A percentile compares a stretch with the other conserved stretches of the same genome.
These are phyloP conservation scores for Coelinius sp. DNA, from an alignment of 2,888 invertebrate genomes.

Conservation along the genomic window DNA sequence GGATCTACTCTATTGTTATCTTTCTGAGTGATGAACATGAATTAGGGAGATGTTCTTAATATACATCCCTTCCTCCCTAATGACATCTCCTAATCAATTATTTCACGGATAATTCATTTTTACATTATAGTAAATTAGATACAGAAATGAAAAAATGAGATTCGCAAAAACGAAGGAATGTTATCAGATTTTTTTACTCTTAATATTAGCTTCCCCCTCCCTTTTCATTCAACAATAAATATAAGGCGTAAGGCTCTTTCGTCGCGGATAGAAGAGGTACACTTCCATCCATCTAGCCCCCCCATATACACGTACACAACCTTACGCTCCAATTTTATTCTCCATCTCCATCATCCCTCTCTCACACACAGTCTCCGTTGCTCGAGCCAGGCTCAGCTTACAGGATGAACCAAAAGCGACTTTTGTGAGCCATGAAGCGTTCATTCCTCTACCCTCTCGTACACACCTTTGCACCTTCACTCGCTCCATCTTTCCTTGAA, in stretches of 20 bases:
- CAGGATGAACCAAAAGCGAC: slow-evolving; percentile 29
- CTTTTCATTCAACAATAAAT: slow-evolving; percentile 1
- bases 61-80: background rate
- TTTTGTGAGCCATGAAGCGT: slow-evolving; percentile 34
- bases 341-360: background rate
- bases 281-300: slow-evolving; percentile 3
- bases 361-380: background rate
- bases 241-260: slow-evolving; percentile 34
- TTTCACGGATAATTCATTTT: background rate
- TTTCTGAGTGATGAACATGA: too few species aligned
- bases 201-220: slow-evolving; percentile 15
- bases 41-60: background rate
- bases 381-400: background rate
- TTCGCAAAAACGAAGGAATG: background rate
- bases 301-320: background rate
- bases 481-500: slow-evolving; percentile 25
- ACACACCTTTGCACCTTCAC: background rate
- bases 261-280: slow-evolving; percentile 7
- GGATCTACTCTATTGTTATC: too few species aligned
- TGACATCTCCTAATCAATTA: background rate
- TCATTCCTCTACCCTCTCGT: slow-evolving; percentile 30
- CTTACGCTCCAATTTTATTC: slow-evolving; percentile 4
- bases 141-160: slow-evolving; percentile 5
- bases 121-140: background rate
- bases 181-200: slow-evolving; percentile 3